These are phyloP conservation scores for Oscarella lobularis DNA, from an alignment of 37 sponge, comb jelly and placozoan genomes.

Conservation along the genomic window DNA sequence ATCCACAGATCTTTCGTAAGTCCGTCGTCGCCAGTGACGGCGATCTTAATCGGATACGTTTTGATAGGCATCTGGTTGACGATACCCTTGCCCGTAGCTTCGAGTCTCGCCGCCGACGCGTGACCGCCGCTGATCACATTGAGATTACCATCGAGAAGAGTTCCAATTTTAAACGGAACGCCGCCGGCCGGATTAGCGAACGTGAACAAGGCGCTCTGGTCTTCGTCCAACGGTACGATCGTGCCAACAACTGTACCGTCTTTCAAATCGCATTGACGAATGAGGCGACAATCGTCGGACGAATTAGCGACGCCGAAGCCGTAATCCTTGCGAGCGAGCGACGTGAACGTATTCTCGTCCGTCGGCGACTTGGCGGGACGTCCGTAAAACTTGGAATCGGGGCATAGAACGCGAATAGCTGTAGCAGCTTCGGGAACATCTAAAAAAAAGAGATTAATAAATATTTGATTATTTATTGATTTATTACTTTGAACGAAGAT, in stretches of 20 bases:
- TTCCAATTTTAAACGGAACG: background rate
- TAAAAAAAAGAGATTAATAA: background rate
- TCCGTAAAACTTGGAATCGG: background rate
- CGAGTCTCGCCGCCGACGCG: background rate
- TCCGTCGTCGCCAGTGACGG: background rate
- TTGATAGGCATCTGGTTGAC: too few relatives aligned
- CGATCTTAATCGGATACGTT: background rate
- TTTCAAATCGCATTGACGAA: background rate
- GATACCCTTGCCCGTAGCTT: too few relatives aligned
- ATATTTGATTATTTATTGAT: too few relatives aligned
- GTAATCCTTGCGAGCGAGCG: background rate
- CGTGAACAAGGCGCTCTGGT: background rate
- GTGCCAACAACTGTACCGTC: background rate
- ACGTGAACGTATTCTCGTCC: background rate
- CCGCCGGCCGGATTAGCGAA: background rate
- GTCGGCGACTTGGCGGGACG: background rate
- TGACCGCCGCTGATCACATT: background rate
- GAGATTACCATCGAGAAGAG: background rate
- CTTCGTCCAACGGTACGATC: background rate
- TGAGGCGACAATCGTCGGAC: background rate
- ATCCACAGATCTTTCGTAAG: background rate
- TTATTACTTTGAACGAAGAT: background rate
- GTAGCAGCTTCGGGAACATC: background rate
- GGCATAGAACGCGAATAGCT: background rate
- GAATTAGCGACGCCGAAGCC: background rate